Conservation (phyloP, 2,113 vertebrate species). For the Hippocampus abdominalis region DNA sequence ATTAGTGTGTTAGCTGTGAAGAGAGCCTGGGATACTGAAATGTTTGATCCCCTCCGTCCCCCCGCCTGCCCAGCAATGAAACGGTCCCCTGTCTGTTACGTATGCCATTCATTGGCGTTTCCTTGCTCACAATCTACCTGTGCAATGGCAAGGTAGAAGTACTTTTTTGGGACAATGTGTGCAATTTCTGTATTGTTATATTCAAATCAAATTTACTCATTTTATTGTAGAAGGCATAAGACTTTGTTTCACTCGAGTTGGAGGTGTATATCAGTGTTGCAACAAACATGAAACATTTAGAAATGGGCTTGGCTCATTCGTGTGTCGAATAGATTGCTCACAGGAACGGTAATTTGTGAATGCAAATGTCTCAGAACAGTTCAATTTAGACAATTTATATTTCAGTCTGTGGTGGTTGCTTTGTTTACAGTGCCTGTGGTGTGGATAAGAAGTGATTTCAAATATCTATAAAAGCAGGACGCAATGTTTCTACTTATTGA, state of each 20-base stretch:
- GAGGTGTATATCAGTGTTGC: not conserved
- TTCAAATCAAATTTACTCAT: not conserved
- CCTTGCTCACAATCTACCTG: slow-evolving; percentile 28
- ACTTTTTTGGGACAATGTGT: not conserved
- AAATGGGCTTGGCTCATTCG: not conserved
- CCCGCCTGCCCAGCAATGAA: slow-evolving; percentile 23
- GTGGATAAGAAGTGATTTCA: slow-evolving; percentile 53
- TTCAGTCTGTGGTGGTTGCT: slow-evolving; percentile 26
- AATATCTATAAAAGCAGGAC: slow-evolving; percentile 43
- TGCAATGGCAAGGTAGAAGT: slow-evolving; percentile 28
- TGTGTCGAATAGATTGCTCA: not conserved
- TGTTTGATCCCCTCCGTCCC: slow-evolving; percentile 24
- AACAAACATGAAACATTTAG: not conserved
- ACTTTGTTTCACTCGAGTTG: not conserved
- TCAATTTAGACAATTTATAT: slow-evolving; percentile 33
- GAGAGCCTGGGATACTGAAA: slow-evolving; percentile 34
- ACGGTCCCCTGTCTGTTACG: slow-evolving; percentile 36
- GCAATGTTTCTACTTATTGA: slow-evolving; percentile 61
- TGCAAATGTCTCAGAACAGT: not conserved
- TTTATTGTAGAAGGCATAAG: not conserved
- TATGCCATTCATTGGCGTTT: slow-evolving; percentile 38
- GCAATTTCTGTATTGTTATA: not conserved
- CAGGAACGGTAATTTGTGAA: not conserved
- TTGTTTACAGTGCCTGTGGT: slow-evolving; percentile 55
- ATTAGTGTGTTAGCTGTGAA: slow-evolving; percentile 60